These are phyloP conservation scores for Caranx melampygus DNA, from an alignment of 2,113 vertebrate species.

Conservation along the genomic window DNA sequence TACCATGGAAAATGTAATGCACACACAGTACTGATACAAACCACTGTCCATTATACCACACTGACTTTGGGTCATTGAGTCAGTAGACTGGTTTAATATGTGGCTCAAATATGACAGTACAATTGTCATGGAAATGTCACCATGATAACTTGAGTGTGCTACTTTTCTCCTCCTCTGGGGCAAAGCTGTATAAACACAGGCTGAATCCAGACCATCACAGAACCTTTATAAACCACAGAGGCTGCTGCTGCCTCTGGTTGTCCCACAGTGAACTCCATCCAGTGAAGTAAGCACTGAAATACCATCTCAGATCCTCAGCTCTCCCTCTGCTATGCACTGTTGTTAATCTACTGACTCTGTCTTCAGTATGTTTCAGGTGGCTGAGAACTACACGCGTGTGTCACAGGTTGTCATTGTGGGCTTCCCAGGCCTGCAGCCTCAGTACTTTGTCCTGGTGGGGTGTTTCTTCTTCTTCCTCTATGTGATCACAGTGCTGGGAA, in stretches of 20 bases:
- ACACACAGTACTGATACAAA: too few species aligned
- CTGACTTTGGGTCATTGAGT: too few species aligned
- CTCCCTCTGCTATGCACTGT: too few species aligned
- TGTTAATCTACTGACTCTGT: background rate
- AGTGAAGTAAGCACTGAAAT: background rate
- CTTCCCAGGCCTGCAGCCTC: constrained; percentile 56
- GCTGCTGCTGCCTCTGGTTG: background rate
- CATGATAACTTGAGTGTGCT: too few species aligned
- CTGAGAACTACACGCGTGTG: constrained; percentile 13
- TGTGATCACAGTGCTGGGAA: constrained; percentile 52
- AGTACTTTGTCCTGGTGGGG: constrained; percentile 48
- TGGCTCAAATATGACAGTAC: too few species aligned
- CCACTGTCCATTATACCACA: too few species aligned
- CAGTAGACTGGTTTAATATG: too few species aligned
- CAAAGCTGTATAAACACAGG: background rate
- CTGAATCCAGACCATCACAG: background rate
- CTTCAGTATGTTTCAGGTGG: constrained; percentile 51
- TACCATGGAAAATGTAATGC: too few species aligned
- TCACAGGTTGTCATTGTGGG: constrained; percentile 66
- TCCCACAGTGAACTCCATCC: background rate
- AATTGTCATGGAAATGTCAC: too few species aligned
- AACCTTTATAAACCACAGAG: background rate
- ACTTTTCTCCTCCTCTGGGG: background rate
- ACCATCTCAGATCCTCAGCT: too few species aligned
- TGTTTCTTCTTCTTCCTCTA: constrained; percentile 60